Evolutionary conservation across 2,797 vertebrate genomes (phyloP), one percentile per base, ranked within the genome.

Genomic region (Fistularia commersonii): DNA sequence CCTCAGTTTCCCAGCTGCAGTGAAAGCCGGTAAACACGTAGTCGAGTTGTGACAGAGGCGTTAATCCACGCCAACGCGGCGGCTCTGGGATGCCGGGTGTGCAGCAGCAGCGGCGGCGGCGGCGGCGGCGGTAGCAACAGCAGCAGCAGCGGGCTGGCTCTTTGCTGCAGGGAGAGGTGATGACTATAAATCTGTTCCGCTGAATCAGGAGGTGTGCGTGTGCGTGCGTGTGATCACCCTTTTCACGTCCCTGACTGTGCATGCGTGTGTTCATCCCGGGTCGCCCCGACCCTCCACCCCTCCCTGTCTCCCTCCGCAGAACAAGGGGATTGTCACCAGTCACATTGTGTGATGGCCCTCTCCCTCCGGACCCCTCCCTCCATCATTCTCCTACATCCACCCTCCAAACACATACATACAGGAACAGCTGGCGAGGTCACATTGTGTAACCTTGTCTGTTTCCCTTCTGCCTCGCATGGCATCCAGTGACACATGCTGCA

Each of bases 381-480:
- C 56, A 46, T 38, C 43, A 43, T 41, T 33, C 48, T 45, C 15
- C 48, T 62, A 43, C 65, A 67, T 51, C 66, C 64, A 23, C 23
- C 23, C 23, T 4, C 2, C 23, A 23, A 23, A 23, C 70, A 62
- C 72, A 64, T 11, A 23, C 74, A 73, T 64, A 69, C 76, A 85
- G 82, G 80, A 88, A 87, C 83, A 86, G 85, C 87, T 83, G 78
- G 82, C 45, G 54, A 72, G 74, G 74, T 85, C 79, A 85, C 79
- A 79, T 85, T 76, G 65, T 66, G 76, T 38, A 60, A 64, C 67
- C 64, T 71, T 50, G 77, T 35, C 50, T 39, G 47, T 57, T 43
- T 76, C 53, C 43, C 35, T 10, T 54, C 45, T 36, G 49, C 51
- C 46, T 35, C 14, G 39, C 43, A 8, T 58, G 54, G 59, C 71